Conservation (phyloP, 2,888 invertebrate species). For the Bedellia somnulentella region DNA sequence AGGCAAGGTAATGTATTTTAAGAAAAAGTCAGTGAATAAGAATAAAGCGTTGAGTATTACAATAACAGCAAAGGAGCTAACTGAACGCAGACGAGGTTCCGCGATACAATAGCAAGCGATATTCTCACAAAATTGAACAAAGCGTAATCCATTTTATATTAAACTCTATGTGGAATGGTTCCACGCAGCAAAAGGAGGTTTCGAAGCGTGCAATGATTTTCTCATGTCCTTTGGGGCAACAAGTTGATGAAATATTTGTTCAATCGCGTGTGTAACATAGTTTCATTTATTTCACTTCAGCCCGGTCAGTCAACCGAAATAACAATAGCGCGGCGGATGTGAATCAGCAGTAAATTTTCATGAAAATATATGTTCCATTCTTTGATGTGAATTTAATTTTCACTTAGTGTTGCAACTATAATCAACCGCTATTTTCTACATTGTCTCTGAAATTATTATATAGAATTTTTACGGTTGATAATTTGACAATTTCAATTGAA, state of each 20-base stretch:
- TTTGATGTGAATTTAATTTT: slow-evolving; percentile 17
- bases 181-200: slow-evolving; percentile 15
- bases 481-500: too few species aligned
- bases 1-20: too few species aligned
- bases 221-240: slow-evolving; percentile 39
- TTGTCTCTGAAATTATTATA: too few species aligned
- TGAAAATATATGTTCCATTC: slow-evolving; percentile 25
- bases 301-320: slow-evolving; percentile 45
- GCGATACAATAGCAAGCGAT: slow-evolving; percentile 3
- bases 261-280: slow-evolving; percentile 52
- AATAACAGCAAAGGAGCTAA: too few species aligned
- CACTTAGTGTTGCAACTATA: too few species aligned
- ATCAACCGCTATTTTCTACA: too few species aligned
- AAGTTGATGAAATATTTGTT: slow-evolving; percentile 57
- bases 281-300: slow-evolving; percentile 57
- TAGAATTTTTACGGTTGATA: too few species aligned
- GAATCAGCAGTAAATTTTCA: slow-evolving; percentile 48
- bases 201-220: slow-evolving; percentile 32
- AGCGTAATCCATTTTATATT: slow-evolving; percentile 20
- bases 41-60: too few species aligned
- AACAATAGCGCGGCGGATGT: slow-evolving; percentile 40
- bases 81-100: too few species aligned
- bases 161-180: slow-evolving; percentile 15
- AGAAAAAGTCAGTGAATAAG: too few species aligned
- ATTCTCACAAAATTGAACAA: slow-evolving; percentile 4